A percentile compares a stretch with the other conserved stretches of the same genome.
These are phyloP conservation scores for Anastatus disparis DNA, from an alignment of 1,140 invertebrate genomes.

Conservation along the genomic window DNA sequence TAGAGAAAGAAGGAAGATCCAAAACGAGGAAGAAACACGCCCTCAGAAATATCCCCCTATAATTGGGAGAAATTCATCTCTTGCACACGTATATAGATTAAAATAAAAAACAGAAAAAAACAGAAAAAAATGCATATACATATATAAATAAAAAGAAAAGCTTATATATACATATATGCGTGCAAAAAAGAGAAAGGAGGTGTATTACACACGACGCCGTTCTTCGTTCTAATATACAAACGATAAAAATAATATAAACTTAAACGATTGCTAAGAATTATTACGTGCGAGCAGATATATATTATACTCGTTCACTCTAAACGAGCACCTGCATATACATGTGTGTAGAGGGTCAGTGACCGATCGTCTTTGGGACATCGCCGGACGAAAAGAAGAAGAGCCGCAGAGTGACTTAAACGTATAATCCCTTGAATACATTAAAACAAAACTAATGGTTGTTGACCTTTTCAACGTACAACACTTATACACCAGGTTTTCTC, in stretches of 20 bases:
- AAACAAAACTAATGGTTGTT: conserved; percentile 7
- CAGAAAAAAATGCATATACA: no score
- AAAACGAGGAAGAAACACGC: neutral
- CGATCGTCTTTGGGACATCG: conserved; percentile 18
- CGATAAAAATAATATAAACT: conserved; percentile 19
- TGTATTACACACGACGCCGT: no score
- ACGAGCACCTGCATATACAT: neutral
- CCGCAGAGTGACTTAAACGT: neutral
- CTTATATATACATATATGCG: no score
- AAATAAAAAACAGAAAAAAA: no score
- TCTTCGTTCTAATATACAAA: neutral
- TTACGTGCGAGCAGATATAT: neutral
- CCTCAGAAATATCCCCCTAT: neutral
- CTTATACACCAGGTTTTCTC: no score
- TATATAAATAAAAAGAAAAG: no score
- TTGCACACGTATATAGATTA: neutral
- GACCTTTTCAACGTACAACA: neutral
- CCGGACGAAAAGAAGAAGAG: neutral
- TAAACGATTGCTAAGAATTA: neutral
- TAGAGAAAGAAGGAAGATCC: neutral
- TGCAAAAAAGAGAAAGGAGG: no score
- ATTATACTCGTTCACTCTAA: no score
- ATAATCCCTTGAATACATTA: conserved; percentile 10
- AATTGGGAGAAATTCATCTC: neutral
- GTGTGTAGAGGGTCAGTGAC: conserved; percentile 5